Conservation (phyloP, 2,797 vertebrate genomes). For the Phyllotis vaccarum region DNA sequence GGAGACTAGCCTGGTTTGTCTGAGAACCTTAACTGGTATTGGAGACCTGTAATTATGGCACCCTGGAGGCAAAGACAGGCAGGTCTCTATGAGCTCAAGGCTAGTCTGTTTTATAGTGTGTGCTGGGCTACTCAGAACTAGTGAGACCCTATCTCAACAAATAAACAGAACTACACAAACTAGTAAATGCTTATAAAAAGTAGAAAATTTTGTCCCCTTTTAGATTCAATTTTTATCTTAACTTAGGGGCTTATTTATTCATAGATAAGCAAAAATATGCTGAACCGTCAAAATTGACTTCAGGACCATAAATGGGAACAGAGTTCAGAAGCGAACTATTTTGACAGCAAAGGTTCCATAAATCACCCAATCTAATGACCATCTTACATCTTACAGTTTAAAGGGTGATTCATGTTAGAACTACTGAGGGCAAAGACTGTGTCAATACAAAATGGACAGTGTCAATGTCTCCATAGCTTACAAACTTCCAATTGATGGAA, state of each 20-base stretch:
- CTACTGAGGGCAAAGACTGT: background rate
- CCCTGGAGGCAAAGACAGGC: background rate
- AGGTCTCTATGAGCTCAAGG: background rate
- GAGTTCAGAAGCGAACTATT: constrained; percentile 14
- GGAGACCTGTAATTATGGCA: background rate
- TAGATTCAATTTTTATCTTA: background rate
- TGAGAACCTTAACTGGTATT: background rate
- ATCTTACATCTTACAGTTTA: background rate
- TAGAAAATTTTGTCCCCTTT: background rate
- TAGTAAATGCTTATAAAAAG: background rate
- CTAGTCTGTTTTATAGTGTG: too few relatives aligned
- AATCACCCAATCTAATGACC: background rate
- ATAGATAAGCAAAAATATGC: constrained; percentile 36
- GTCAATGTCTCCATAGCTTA: background rate
- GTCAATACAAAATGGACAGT: background rate
- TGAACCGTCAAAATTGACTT: constrained; percentile 40
- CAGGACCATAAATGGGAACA: constrained; percentile 19
- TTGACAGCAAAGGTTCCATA: constrained; percentile 57
- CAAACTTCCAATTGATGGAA: constrained; percentile 26
- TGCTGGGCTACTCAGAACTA: background rate
- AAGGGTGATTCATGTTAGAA: constrained; percentile 38
- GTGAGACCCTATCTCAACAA: background rate
- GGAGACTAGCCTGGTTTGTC: background rate
- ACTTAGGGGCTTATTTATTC: constrained; percentile 66
- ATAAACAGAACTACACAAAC: background rate